Conservation (phyloP, 2,113 vertebrate genomes). For the Pseudorasbora parva region DNA sequence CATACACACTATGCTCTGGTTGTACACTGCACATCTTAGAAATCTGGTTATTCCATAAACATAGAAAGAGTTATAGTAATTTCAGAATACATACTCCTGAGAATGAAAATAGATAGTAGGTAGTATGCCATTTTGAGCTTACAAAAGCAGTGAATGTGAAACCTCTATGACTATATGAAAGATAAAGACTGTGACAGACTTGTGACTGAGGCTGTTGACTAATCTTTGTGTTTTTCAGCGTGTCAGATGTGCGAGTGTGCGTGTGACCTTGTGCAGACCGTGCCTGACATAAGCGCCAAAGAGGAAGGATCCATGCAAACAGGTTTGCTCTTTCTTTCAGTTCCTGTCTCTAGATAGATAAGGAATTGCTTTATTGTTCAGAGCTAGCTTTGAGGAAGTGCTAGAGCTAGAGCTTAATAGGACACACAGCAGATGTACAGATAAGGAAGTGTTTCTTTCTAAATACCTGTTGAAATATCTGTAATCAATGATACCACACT, state of each 20-base stretch:
- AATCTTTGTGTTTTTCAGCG: conserved; percentile 65
- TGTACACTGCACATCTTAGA: not conserved
- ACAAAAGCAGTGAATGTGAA: not conserved
- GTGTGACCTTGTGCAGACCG: conserved; percentile 72
- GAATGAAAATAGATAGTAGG: not conserved
- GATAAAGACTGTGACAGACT: not conserved
- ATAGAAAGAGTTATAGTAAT: not conserved
- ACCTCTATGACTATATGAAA: not conserved
- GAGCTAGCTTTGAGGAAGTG: not conserved
- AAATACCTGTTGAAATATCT: no score
- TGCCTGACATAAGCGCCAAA: conserved; percentile 69
- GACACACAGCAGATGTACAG: not conserved
- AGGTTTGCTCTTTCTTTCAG: conserved; percentile 70
- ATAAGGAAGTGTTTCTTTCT: not conserved
- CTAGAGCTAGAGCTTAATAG: not conserved
- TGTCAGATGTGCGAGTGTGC: conserved; percentile 82
- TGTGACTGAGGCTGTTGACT: conserved; percentile 7
- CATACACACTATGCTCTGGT: not conserved
- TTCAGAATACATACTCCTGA: not conserved
- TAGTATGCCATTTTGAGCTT: not conserved
- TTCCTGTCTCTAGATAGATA: not conserved
- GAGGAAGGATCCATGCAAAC: conserved; percentile 67
- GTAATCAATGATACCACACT: not conserved
- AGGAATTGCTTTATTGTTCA: not conserved
- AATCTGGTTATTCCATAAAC: not conserved